Base-by-base conservation (phyloP, 2,113 vertebrate species). In the Hassar affinis region DNA sequence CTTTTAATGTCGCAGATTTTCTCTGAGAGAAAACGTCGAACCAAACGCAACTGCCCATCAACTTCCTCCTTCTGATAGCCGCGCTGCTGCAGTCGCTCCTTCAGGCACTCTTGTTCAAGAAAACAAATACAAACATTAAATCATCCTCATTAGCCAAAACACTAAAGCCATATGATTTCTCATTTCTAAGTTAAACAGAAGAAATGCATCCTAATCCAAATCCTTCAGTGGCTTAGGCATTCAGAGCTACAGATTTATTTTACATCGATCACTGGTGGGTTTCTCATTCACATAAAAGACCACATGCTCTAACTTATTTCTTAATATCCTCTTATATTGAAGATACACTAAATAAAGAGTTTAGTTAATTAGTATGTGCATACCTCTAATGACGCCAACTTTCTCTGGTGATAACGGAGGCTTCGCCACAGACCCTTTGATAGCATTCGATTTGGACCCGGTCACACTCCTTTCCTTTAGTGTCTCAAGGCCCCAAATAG, bases 341-440 rank as follows among this genome's bases (percentile, higher is more conserved):
- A 72, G 68, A 22, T n/a, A 20, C 14, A 30, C 47, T 6, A 72
- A 72, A 49, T 49, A 17, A 49, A 72, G 1, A 14, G 4, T 45
- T 33, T 30, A 18, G 0, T 27, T 35, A 2, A 42, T 42, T 35
- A 25, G 35, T 11, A 69, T 61, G 25, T 57, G 7, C 71, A 18
- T 74, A 84, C 83, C 83, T 84, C 83, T 84, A 47, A 84, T 84
- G 45, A 84, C 77, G 51, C 83, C 83, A 38, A 84, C 83, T 84
- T 84, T 84, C 42, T 84, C 77, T 61, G 83, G 83, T 52, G 83
- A 84, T 61, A 84, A 49, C n/a, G 83, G 83, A 47, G 83, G 83
- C 38, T 84, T 84, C 6, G 76, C 83, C 25, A 84, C 83, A 61
- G 83, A 84, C 1, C 76, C 83, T 52, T 79, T 84, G 42, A 84